Evolutionary conservation across 2,888 invertebrate species (phyloP).

Genomic region (Watsonalla binaria): DNA sequence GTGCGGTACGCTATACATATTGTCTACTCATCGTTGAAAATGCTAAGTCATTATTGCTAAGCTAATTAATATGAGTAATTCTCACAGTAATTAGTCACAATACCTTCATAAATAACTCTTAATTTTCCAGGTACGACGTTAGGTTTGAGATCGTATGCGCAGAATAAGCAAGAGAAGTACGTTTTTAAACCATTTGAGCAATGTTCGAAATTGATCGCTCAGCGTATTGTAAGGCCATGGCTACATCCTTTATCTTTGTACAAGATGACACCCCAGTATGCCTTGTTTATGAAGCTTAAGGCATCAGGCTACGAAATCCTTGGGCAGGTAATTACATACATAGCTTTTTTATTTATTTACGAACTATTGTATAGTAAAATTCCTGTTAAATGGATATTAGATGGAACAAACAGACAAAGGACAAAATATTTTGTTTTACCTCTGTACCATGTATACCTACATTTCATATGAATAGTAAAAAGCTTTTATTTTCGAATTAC

Average conservation of each 20-base stretch:
- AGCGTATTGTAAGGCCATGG: not conserved
- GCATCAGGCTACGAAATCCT: not conserved
- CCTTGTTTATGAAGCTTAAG: not conserved
- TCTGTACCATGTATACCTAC: no score
- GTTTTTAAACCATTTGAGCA: not conserved
- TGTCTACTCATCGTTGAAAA: not conserved
- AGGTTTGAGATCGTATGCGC: not conserved
- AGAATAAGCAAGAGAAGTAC: not conserved
- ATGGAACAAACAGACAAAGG: no score
- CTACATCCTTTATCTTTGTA: not conserved
- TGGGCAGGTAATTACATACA: not conserved
- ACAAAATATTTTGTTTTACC: no score
- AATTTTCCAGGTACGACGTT: not conserved
- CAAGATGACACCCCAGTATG: not conserved
- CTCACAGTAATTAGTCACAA: no score
- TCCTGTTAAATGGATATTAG: no score
- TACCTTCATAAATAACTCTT: not conserved
- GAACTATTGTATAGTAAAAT: no score
- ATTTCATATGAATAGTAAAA: no score
- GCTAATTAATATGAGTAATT: no score
- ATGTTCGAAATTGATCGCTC: not conserved
- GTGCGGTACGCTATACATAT: conserved; percentile 15
- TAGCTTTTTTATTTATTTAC: no score
- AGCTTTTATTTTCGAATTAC: no score
- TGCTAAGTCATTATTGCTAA: not conserved